Evolutionary conservation across 2,797 vertebrate species (phyloP), one percentile per base, ranked within the genome.

Genomic region (Aplochiton taeniatus): DNA sequence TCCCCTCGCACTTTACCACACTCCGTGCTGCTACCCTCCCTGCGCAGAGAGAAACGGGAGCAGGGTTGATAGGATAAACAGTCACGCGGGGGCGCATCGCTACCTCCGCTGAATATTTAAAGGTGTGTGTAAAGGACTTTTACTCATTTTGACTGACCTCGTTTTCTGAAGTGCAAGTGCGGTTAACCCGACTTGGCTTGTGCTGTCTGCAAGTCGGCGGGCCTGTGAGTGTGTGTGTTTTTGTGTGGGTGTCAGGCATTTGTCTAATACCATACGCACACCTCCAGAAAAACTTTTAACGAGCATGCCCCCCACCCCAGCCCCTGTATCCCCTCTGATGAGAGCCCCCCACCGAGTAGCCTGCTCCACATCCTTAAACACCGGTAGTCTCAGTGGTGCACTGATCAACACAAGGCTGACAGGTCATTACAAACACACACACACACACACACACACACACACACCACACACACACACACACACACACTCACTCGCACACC

Each of bases 51-150:
- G 48, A 85, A 83, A 63, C 68, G 65, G 78, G 81, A 72, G 58
- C 76, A 50, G 16, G 81, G 74, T 47, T 3, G 52, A 74, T 8
- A 19, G n/a, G 31, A n/a, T 62, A 16, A 17, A 42, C 67, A 65
- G 63, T 75, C 79, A 62, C 4, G 42, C 16, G 68, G 68, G n/a
- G 72, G 64, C 79, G 65, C 76, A 53, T 67, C 77, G 56, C 11
- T 53, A 12, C 72, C 77, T 80, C 83, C 83, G 87, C 83, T 89
- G 69, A 87, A 90, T 90, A 87, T 88, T 89, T 88, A 76, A 88
- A 83, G 69, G 66, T 75, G 83, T 70, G 61, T 83, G 83, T 81
- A 81, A 89, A 77, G 72, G 73, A 83, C 81, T 87, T 85, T 80
- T 78, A 82, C 81, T 80, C 83, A 84, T 76, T 85, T 87, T 79